phyloP scores from a whole-genome alignment of 2,888 invertebrate species.

The Elegia similella region DNA sequence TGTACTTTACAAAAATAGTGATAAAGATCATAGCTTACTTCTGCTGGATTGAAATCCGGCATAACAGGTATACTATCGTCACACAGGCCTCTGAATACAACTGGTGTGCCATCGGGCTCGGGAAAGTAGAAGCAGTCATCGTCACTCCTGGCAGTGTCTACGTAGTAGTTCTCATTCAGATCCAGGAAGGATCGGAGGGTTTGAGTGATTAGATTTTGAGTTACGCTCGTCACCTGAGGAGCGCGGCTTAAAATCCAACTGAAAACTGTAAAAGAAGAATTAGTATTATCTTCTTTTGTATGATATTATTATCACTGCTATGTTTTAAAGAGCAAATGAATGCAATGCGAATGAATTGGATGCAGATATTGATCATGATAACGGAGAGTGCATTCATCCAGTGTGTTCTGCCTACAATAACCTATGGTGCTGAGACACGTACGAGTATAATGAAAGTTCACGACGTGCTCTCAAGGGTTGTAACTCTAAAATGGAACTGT shows the following conservation, averaged over 20 bases:
- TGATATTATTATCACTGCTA: no score
- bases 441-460: no score
- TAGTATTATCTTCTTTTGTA: background rate
- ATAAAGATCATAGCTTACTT: constrained; percentile 40
- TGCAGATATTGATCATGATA: no score
- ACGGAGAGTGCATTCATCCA: no score
- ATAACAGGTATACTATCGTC: constrained; percentile 42
- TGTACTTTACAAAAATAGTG: no score
- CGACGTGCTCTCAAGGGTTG: no score
- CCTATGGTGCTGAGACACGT: no score
- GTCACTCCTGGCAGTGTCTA: constrained; percentile 38
- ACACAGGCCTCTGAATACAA: constrained; percentile 50
- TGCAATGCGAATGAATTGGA: no score
- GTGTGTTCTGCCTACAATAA: no score
- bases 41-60: constrained; percentile 38
- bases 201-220: constrained; percentile 38
- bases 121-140: constrained; percentile 54
- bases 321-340: no score
- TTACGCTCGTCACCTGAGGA: constrained; percentile 34
- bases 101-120: constrained; percentile 34
- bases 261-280: constrained; percentile 46
- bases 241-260: constrained; percentile 66
- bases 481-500: no score
- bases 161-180: constrained; percentile 46
- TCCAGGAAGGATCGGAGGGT: constrained; percentile 41